Evolutionary conservation across 2,797 vertebrate genomes (phyloP).

Genomic region (Parauchenoglanis ngamensis): DNA sequence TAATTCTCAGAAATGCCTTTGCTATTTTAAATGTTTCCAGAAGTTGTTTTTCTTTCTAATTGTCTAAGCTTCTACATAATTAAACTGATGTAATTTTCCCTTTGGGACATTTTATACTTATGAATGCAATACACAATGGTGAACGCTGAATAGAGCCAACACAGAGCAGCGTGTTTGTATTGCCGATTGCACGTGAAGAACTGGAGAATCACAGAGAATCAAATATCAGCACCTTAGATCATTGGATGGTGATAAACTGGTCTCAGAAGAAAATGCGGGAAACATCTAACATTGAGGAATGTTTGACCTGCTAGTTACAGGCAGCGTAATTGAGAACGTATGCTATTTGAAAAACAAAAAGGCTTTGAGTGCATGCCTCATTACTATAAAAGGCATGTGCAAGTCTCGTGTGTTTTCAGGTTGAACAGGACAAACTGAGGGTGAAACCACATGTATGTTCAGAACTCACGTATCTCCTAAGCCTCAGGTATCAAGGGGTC

Average conservation of each 20-base stretch:
- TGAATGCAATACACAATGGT: not conserved
- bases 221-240: conserved; percentile 11
- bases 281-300: conserved; percentile 43
- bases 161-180: not conserved
- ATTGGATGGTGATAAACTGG: conserved; percentile 7
- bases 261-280: conserved; percentile 43
- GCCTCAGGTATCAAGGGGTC: conserved; percentile 4
- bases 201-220: not conserved
- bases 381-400: conserved; percentile 48
- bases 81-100: not conserved
- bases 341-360: conserved; percentile 53
- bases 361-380: conserved; percentile 40
- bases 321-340: conserved; percentile 59
- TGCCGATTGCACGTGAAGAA: not conserved
- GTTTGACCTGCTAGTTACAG: conserved; percentile 53
- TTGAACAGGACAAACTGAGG: conserved; percentile 18
- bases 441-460: conserved; percentile 23
- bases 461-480: conserved; percentile 19
- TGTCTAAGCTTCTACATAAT: not conserved
- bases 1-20: not conserved
- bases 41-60: not conserved
- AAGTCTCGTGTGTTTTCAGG: conserved; percentile 43
- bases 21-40: conserved; percentile 2
- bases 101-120: not conserved
- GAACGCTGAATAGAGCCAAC: not conserved